Conservation (phyloP, 2,888 invertebrate genomes). For the Limnephilus lunatus region DNA sequence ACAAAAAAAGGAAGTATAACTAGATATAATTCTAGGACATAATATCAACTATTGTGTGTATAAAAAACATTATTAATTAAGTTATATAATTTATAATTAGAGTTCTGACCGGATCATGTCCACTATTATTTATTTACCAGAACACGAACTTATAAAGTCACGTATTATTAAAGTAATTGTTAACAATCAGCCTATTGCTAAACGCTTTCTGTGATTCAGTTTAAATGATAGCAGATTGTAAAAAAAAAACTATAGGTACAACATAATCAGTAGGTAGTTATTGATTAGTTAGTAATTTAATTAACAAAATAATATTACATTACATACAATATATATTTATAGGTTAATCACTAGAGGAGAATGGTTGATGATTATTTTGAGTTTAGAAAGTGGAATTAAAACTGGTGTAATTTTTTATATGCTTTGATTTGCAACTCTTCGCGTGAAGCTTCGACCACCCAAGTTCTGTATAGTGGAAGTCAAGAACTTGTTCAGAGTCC, state of each 20-base stretch:
- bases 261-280: not conserved
- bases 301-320: not conserved
- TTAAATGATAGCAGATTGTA: not conserved
- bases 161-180: not conserved
- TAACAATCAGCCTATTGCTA: not conserved
- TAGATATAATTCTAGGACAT: no score
- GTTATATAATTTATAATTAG: not conserved
- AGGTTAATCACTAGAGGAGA: not conserved
- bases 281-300: not conserved
- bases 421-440: not conserved
- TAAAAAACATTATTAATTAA: not conserved
- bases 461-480: not conserved
- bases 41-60: no score
- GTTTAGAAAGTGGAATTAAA: not conserved
- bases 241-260: not conserved
- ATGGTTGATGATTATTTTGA: not conserved
- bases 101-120: not conserved
- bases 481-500: not conserved
- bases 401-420: not conserved
- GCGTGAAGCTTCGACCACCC: not conserved
- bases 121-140: not conserved
- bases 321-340: not conserved
- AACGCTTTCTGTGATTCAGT: not conserved
- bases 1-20: no score
- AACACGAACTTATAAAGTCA: not conserved